phyloP scores from a whole-genome alignment of 2,888 invertebrate genomes.

The Phengaris arion region DNA sequence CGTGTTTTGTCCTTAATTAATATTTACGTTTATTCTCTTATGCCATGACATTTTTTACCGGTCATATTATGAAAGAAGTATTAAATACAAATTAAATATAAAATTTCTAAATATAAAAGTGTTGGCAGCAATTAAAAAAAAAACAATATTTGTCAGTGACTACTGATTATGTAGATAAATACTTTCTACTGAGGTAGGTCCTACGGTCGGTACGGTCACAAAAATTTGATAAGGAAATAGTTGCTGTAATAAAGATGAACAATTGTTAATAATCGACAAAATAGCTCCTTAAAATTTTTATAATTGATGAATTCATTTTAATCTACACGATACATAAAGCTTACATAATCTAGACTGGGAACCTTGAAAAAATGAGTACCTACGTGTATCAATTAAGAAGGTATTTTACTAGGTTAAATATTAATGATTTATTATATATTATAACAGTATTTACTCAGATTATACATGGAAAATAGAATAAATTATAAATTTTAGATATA shows the following conservation, averaged over 20 bases:
- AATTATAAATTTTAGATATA: neutral
- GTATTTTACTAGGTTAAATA: neutral
- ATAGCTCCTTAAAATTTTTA: neutral
- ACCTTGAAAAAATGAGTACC: too few relatives aligned
- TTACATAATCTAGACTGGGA: neutral
- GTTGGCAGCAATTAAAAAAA: neutral
- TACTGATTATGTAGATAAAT: neutral
- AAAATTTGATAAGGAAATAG: neutral
- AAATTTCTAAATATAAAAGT: neutral
- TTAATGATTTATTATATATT: neutral
- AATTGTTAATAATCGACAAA: neutral
- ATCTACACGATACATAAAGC: too few relatives aligned
- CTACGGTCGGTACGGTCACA: slow-evolving; percentile 17
- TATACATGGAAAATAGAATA: neutral
- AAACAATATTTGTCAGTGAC: neutral
- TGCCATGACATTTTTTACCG: too few relatives aligned
- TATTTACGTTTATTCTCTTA: too few relatives aligned
- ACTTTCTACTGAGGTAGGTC: neutral
- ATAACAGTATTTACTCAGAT: neutral
- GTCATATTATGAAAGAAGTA: too few relatives aligned
- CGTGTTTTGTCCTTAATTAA: too few relatives aligned
- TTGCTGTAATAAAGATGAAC: neutral
- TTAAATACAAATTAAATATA: too few relatives aligned
- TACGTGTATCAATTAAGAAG: too few relatives aligned
- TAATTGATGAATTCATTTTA: neutral